Base-by-base conservation (phyloP, 2,888 invertebrate genomes). In the Aradus depressus region DNA sequence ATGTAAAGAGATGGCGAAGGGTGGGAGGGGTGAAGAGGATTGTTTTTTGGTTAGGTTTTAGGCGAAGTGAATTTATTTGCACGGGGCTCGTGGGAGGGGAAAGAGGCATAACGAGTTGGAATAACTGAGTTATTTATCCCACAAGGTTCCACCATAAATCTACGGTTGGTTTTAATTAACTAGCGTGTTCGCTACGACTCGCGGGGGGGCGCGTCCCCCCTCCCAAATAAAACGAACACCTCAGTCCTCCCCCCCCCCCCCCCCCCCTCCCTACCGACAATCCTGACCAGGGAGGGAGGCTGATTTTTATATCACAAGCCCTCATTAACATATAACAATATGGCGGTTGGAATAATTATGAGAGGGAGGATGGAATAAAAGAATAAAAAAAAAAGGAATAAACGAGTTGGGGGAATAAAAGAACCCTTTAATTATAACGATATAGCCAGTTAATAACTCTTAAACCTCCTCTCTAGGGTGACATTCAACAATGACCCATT, bases 291-390 rank as follows among this genome's bases (percentile, higher is more conserved):
- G n/a, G n/a, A n/a, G n/a, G n/a, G n/a, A 26, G 19, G 31, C 8
- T n/a, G n/a, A 35, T 35, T 16, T 35, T 35, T 35, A 22, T 18
- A 38, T 38, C 38, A 38, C 18, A 16, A 23, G 25, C 25, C n/a
- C 47, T 47, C 47, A 47, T 47, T 47, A 47, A 35, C 47, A 47
- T 47, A 47, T 47, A 37, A 47, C 47, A 47, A 47, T 47, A 47
- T 47, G 47, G 47, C 47, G 23, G 38, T 34, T 3, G n/a, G n/a
- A 23, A 23, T 47, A 47, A 47, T 47, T 47, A 47, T 47, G 25
- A 6, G 47, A 47, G 38, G 19, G 38, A 19, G 38, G 12, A 14
- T 37, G 47, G 32, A 26, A 3, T 19, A 14, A 12, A 45, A 45
- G 16, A 37, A 47, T 38, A 37, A 31, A 23, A 5, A 5, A 19